These are phyloP conservation scores for Polia nebulosa DNA, from an alignment of 2,888 invertebrate species.

Conservation along the genomic window DNA sequence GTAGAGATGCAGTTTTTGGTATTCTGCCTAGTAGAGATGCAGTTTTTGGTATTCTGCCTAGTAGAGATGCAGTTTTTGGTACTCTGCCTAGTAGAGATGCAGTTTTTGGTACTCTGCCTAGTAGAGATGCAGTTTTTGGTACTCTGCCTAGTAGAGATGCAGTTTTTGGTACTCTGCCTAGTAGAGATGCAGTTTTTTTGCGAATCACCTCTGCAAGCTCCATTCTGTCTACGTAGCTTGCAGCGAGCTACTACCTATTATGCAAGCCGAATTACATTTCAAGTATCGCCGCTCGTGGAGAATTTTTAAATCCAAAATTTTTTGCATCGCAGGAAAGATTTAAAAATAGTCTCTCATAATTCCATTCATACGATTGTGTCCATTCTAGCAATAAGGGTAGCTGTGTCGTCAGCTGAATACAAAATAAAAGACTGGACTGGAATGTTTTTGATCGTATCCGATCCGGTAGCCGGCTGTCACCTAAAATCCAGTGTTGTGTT, in stretches of 20 bases:
- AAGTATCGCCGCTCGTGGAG: background rate
- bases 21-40: too few relatives aligned
- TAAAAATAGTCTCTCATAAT: conserved; percentile 33
- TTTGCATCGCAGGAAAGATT: conserved; percentile 1
- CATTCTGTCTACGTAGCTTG: background rate
- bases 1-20: too few relatives aligned
- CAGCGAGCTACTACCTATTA: background rate
- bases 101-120: too few relatives aligned
- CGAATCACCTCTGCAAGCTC: too few relatives aligned
- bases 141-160: too few relatives aligned
- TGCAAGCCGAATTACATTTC: background rate
- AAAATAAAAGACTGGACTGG: conserved; percentile 48
- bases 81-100: too few relatives aligned
- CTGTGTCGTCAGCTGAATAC: conserved; percentile 46
- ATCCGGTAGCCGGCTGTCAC: conserved; percentile 37
- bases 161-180: too few relatives aligned
- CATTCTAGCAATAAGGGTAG: conserved; percentile 36
- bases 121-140: too few relatives aligned
- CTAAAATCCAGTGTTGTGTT: conserved; percentile 32
- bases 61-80: too few relatives aligned
- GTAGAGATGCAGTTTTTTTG: too few relatives aligned
- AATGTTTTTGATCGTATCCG: conserved; percentile 25
- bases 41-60: too few relatives aligned
- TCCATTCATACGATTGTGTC: conserved; percentile 17
- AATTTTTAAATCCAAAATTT: background rate